Evolutionary conservation across 2,888 invertebrate genomes (phyloP).

Genomic region (Mycalesis mineus): DNA sequence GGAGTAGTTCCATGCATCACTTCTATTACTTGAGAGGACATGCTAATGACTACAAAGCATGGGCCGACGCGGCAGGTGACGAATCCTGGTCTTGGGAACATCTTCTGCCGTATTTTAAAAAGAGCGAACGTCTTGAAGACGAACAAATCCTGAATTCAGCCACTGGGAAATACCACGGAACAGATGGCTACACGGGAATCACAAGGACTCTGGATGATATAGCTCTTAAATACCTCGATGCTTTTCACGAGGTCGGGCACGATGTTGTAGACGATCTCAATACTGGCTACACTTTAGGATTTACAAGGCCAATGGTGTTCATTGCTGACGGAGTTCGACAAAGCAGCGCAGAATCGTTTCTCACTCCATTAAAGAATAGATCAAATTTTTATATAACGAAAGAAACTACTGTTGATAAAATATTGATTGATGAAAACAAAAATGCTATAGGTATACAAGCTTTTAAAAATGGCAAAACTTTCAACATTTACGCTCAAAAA

Average conservation of each 20-base stretch:
- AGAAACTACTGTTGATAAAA: conserved; percentile 60
- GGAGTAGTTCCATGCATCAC: conserved; percentile 70
- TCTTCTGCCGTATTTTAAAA: conserved; percentile 63
- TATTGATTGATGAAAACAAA: conserved; percentile 63
- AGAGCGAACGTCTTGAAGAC: conserved; percentile 56
- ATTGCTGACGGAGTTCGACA: conserved; percentile 58
- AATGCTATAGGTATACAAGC: conserved; percentile 56
- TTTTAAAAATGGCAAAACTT: conserved; percentile 34
- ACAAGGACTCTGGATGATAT: conserved; percentile 35
- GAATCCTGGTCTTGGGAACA: conserved; percentile 72
- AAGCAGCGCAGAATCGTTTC: conserved; percentile 68
- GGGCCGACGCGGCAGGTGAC: conserved; percentile 64
- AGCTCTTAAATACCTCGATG: conserved; percentile 40
- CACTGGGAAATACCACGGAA: conserved; percentile 43
- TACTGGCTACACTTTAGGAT: conserved; percentile 56
- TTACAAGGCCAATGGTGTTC: conserved; percentile 59
- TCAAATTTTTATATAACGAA: conserved; percentile 54
- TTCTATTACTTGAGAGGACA: conserved; percentile 73
- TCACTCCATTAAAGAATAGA: conserved; percentile 44
- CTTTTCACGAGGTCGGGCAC: conserved; percentile 61
- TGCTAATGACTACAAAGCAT: conserved; percentile 60
- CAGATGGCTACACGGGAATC: conserved; percentile 55
- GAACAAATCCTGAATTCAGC: conserved; percentile 27
- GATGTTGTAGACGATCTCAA: conserved; percentile 47
- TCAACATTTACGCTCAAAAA: conserved; percentile 44